A percentile compares a stretch with the other conserved stretches of the same genome.
These are phyloP conservation scores for Muscicapa striata DNA, from an alignment of 2,797 vertebrate genomes.

Conservation along the genomic window DNA sequence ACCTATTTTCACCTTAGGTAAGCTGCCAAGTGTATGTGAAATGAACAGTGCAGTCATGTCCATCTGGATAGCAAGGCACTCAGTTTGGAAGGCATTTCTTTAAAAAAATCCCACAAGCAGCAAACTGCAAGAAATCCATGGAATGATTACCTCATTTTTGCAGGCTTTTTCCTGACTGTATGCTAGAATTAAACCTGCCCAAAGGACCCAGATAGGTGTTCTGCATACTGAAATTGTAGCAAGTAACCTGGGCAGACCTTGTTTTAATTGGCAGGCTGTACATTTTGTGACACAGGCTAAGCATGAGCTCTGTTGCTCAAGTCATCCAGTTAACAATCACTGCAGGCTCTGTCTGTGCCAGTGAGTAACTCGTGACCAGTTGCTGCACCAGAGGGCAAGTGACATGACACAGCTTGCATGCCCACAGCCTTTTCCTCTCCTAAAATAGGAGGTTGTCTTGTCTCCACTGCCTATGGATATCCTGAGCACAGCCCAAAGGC, in stretches of 20 bases:
- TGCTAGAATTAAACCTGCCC: background rate
- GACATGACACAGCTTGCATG: background rate
- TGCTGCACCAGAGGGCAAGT: background rate
- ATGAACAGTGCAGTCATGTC: background rate
- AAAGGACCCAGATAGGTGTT: background rate
- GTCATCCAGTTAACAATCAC: background rate
- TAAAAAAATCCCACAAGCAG: background rate
- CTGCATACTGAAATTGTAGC: background rate
- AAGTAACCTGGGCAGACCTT: background rate
- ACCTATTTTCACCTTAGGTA: constrained; percentile 36
- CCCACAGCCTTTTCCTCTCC: background rate
- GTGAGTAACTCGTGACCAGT: background rate
- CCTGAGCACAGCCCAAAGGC: background rate
- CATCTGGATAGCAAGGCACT: background rate
- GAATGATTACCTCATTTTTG: background rate
- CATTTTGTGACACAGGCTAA: background rate
- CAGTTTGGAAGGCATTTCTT: background rate
- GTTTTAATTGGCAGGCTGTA: background rate
- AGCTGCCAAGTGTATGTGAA: constrained; percentile 14
- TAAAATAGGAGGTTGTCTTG: background rate
- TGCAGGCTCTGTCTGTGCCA: background rate
- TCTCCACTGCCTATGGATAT: background rate
- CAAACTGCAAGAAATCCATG: background rate
- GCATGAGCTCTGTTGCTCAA: background rate
- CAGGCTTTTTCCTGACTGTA: background rate